phyloP scores from a whole-genome alignment of 1,140 invertebrate genomes.

The Episyrphus balteatus region DNA sequence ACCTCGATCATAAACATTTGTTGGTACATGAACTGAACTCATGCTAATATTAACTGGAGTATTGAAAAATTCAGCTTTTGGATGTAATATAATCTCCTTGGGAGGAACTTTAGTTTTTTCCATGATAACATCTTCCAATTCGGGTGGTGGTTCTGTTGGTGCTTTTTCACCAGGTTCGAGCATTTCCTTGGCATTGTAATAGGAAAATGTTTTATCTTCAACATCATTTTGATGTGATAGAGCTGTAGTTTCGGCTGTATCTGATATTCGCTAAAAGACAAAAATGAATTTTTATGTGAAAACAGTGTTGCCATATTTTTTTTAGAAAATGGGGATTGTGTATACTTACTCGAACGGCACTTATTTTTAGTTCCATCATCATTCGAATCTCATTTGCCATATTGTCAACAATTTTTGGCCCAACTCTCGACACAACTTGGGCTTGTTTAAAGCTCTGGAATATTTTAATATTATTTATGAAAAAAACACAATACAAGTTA shows the following conservation, averaged over 20 bases:
- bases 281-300: not conserved
- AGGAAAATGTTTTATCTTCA: conserved; percentile 52
- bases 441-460: conserved; percentile 61
- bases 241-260: conserved; percentile 65
- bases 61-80: conserved; percentile 66
- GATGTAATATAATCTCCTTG: conserved; percentile 45
- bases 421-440: conserved; percentile 55
- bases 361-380: conserved; percentile 76
- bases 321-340: not conserved
- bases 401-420: conserved; percentile 56
- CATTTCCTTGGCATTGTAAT: conserved; percentile 65
- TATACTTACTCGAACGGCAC: conserved; percentile 57
- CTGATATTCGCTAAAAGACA: conserved; percentile 56
- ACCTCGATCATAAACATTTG: conserved; percentile 89
- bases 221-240: conserved; percentile 46
- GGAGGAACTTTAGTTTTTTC: conserved; percentile 41
- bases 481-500: too few species aligned
- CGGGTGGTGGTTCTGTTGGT: conserved; percentile 35
- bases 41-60: conserved; percentile 69
- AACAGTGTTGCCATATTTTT: conserved; percentile 6
- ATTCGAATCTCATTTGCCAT: conserved; percentile 67
- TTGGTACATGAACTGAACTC: conserved; percentile 90
- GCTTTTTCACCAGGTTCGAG: conserved; percentile 40
- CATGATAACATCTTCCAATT: conserved; percentile 42
- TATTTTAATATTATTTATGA: too few species aligned